Percentiles rank a stretch among this genome's conserved stretches.
Conservation (phyloP, 2,888 invertebrate genomes). For the Maniola hyperantus region DNA sequence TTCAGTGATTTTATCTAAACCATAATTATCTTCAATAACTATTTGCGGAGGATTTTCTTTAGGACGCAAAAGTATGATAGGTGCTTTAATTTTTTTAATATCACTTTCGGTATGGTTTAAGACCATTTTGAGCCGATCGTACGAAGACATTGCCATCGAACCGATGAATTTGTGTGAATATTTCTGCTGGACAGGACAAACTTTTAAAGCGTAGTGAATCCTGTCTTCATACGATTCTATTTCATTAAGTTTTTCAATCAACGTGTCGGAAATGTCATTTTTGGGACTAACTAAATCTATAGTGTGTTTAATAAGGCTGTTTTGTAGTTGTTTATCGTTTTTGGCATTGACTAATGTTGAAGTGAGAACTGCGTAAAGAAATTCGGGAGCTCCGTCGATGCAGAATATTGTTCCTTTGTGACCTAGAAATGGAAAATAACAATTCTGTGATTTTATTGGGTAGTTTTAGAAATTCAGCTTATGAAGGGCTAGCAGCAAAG, state of each 20-base stretch:
- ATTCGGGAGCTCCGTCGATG: constrained; percentile 91
- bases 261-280: constrained; percentile 56
- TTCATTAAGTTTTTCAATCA: constrained; percentile 74
- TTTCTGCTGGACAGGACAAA: constrained; percentile 63
- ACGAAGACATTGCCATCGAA: constrained; percentile 54
- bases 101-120: constrained; percentile 69
- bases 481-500: too few relatives aligned
- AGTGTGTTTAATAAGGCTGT: constrained; percentile 81
- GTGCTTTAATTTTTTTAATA: constrained; percentile 79
- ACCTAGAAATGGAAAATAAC: constrained; percentile 49
- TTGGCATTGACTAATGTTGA: constrained; percentile 67
- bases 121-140: constrained; percentile 81
- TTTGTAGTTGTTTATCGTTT: constrained; percentile 79
- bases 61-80: constrained; percentile 85
- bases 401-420: constrained; percentile 85
- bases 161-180: constrained; percentile 61
- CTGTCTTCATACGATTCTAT: constrained; percentile 83
- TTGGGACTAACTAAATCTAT: constrained; percentile 76
- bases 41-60: constrained; percentile 79
- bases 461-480: too few relatives aligned
- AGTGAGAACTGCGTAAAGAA: constrained; percentile 82
- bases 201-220: constrained; percentile 72
- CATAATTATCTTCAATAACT: constrained; percentile 85
- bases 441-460: not conserved
- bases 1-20: constrained; percentile 82